Evolutionary conservation across 2,113 vertebrate species (phyloP).

Genomic region (Hystrix cristata): DNA sequence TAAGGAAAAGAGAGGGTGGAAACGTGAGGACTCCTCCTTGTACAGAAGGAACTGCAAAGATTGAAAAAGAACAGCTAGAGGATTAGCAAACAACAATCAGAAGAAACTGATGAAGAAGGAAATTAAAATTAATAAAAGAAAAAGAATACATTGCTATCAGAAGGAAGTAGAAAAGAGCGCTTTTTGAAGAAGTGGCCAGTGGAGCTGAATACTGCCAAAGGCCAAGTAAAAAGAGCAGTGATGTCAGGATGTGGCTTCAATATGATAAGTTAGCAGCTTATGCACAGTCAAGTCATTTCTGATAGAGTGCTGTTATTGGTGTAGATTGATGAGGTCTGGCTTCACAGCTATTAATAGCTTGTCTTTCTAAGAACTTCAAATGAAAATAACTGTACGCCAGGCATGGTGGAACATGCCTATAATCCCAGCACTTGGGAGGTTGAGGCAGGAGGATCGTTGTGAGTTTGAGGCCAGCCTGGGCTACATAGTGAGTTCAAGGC

Average conservation of each 20-base stretch:
- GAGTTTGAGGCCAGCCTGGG: too few species aligned
- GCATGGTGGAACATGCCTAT: too few species aligned
- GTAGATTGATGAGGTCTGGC: not conserved
- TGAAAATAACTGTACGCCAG: not conserved
- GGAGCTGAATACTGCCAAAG: not conserved
- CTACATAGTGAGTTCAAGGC: too few species aligned
- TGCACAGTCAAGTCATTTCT: not conserved
- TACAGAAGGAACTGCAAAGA: not conserved
- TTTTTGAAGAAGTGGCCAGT: accelerated
- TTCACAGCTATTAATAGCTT: not conserved
- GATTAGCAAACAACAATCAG: not conserved
- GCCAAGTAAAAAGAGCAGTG: not conserved
- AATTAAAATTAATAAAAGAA: not conserved
- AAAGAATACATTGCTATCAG: not conserved
- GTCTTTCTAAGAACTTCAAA: not conserved
- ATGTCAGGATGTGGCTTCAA: not conserved
- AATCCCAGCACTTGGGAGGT: too few species aligned
- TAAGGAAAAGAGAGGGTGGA: not conserved
- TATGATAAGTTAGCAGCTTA: not conserved
- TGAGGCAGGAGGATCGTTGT: too few species aligned
- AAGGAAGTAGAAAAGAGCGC: not conserved
- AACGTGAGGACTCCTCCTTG: not conserved
- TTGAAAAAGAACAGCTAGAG: not conserved
- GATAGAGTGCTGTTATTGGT: not conserved
- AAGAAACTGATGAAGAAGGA: not conserved